Percentiles rank a stretch among this genome's conserved stretches.
phyloP scores from a whole-genome alignment of 2,888 invertebrate species.

The Microplitis manilae region DNA sequence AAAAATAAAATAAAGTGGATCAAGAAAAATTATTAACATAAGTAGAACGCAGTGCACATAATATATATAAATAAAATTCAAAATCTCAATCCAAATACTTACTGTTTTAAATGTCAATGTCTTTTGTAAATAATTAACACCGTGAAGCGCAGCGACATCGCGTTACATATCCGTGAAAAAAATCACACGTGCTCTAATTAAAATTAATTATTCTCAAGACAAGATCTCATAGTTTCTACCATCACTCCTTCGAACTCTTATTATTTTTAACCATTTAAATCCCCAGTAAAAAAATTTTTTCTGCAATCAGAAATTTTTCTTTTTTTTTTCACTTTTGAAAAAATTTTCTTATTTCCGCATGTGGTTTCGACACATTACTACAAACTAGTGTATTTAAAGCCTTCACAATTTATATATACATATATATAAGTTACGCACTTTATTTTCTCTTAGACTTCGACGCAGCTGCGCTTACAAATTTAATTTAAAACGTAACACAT shows the following conservation, averaged over 20 bases:
- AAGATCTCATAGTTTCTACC: no score
- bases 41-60: not conserved
- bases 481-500: slow-evolving; percentile 12
- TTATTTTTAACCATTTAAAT: no score
- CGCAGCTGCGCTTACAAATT: not conserved
- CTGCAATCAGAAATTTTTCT: no score
- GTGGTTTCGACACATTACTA: not conserved
- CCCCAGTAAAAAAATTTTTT: no score
- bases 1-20: slow-evolving; percentile 9
- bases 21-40: not conserved
- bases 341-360: not conserved
- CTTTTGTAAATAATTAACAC: slow-evolving; percentile 35
- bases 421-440: not conserved
- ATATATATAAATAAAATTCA: not conserved
- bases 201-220: slow-evolving; percentile 4
- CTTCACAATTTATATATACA: slow-evolving; percentile 18
- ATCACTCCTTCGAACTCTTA: no score
- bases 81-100: slow-evolving; percentile 18
- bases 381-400: not conserved
- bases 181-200: slow-evolving; percentile 41
- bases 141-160: slow-evolving; percentile 40
- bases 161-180: slow-evolving; percentile 31
- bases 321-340: not conserved
- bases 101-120: slow-evolving; percentile 34
- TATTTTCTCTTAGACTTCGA: slow-evolving; percentile 16